Evolutionary conservation across 2,888 invertebrate species (phyloP).

Genomic region (Dynastes grantii): DNA sequence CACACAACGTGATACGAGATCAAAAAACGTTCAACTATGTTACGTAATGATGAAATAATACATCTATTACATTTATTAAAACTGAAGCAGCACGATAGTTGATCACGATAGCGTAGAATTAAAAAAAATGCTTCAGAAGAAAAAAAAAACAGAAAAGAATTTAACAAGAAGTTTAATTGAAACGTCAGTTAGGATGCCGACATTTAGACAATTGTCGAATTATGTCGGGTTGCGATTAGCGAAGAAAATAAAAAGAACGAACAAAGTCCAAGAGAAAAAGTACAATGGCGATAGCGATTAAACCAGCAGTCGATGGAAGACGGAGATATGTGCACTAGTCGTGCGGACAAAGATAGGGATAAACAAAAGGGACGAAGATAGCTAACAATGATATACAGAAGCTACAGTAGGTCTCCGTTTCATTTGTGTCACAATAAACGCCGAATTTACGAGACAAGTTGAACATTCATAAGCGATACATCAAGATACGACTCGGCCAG

Average conservation of each 20-base stretch:
- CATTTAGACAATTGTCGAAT: constrained; percentile 48
- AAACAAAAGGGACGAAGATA: constrained; percentile 43
- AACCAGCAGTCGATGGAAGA: constrained; percentile 37
- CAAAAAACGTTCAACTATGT: too few relatives aligned
- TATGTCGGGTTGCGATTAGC: constrained; percentile 40
- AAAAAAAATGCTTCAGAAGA: background rate
- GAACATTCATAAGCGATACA: constrained; percentile 48
- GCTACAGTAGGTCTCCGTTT: constrained; percentile 41
- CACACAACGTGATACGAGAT: too few relatives aligned
- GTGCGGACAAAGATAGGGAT: constrained; percentile 19
- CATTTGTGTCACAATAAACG: constrained; percentile 55
- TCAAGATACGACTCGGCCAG: constrained; percentile 53
- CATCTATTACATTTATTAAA: constrained; percentile 7
- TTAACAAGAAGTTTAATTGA: constrained; percentile 48
- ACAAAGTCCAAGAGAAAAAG: constrained; percentile 23
- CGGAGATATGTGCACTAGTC: constrained; percentile 24
- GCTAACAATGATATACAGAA: constrained; percentile 35
- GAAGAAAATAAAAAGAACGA: constrained; percentile 33
- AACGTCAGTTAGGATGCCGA: constrained; percentile 43
- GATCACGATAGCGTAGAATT: too few relatives aligned
- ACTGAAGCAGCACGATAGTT: too few relatives aligned
- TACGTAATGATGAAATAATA: background rate
- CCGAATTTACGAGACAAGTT: constrained; percentile 54
- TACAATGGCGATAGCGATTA: constrained; percentile 46
- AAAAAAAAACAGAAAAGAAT: constrained; percentile 19